Evolutionary conservation across 1,140 invertebrate species (phyloP).

Genomic region (Holotrichia oblita): DNA sequence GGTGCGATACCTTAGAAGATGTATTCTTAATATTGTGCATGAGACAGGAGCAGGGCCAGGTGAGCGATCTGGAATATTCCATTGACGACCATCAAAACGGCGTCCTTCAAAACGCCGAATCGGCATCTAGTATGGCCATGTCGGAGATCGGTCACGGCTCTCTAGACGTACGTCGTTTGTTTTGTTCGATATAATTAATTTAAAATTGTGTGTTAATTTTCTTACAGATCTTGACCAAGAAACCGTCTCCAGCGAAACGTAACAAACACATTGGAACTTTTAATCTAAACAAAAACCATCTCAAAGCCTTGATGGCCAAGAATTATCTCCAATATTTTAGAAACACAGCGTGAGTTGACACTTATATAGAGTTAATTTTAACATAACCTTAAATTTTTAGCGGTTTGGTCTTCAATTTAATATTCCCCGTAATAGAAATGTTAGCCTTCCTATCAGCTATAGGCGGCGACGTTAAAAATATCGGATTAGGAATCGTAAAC

Average conservation of each 20-base stretch:
- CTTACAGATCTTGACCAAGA: constrained; percentile 25
- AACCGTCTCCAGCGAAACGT: constrained; percentile 1
- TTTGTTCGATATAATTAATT: neutral
- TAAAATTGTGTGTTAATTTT: neutral
- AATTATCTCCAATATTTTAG: constrained; percentile 56
- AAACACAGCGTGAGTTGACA: constrained; percentile 49
- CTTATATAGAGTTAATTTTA: constrained; percentile 1
- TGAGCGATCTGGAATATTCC: constrained; percentile 1
- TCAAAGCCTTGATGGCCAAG: constrained; percentile 52
- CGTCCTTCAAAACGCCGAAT: constrained; percentile 26
- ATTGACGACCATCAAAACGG: constrained; percentile 37
- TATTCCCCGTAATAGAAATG: constrained; percentile 85
- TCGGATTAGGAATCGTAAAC: constrained; percentile 81
- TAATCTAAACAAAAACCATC: constrained; percentile 46
- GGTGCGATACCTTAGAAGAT: constrained; percentile 75
- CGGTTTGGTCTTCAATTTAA: constrained; percentile 79
- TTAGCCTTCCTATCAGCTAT: constrained; percentile 82
- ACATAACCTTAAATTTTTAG: constrained; percentile 62
- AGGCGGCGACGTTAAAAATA: constrained; percentile 77
- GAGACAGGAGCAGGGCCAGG: constrained; percentile 62
- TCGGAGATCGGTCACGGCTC: constrained; percentile 46
- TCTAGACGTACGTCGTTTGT: constrained; percentile 43
- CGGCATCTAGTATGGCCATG: constrained; percentile 45
- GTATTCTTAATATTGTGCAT: constrained; percentile 77
- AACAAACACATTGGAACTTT: constrained; percentile 38